These are phyloP conservation scores for Bilobella aurantiaca DNA, from an alignment of 1,140 invertebrate genomes.

Conservation along the genomic window DNA sequence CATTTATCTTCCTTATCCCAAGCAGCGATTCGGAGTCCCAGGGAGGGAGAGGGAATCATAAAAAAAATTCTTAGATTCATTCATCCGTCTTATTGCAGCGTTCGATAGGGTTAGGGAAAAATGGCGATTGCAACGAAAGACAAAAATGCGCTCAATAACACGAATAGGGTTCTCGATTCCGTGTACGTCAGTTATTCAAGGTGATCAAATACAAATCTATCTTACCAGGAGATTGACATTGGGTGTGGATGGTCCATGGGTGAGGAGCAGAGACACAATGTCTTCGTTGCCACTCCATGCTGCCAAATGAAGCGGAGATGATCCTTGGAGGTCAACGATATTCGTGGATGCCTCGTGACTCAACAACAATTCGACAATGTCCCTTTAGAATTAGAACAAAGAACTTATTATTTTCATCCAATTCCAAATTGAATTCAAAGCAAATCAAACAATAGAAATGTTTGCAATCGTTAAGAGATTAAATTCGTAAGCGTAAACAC, in stretches of 20 bases:
- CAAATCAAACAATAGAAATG: no score
- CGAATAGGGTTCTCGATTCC: no score
- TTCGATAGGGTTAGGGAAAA: neutral
- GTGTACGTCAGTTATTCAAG: no score
- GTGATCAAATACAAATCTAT: slow-evolving; percentile 24
- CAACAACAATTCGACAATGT: slow-evolving; percentile 73
- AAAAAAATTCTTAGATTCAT: neutral
- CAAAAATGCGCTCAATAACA: neutral
- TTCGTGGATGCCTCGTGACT: slow-evolving; percentile 82
- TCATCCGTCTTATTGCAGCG: neutral
- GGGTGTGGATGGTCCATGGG: slow-evolving; percentile 60
- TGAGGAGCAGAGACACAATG: slow-evolving; percentile 66
- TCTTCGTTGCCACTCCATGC: slow-evolving; percentile 79
- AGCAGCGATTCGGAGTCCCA: neutral
- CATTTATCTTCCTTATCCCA: no score
- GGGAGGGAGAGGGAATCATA: neutral
- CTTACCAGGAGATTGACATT: slow-evolving; percentile 70
- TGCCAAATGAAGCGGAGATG: slow-evolving; percentile 70
- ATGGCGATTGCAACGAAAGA: neutral
- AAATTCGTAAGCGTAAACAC: no score
- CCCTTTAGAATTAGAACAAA: slow-evolving; percentile 47
- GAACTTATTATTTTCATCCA: neutral
- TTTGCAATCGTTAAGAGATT: no score
- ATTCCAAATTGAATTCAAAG: no score
- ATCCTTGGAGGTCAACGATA: slow-evolving; percentile 69